Base-by-base conservation (phyloP, 2,888 invertebrate species). In the Tenthredo distinguenda region DNA sequence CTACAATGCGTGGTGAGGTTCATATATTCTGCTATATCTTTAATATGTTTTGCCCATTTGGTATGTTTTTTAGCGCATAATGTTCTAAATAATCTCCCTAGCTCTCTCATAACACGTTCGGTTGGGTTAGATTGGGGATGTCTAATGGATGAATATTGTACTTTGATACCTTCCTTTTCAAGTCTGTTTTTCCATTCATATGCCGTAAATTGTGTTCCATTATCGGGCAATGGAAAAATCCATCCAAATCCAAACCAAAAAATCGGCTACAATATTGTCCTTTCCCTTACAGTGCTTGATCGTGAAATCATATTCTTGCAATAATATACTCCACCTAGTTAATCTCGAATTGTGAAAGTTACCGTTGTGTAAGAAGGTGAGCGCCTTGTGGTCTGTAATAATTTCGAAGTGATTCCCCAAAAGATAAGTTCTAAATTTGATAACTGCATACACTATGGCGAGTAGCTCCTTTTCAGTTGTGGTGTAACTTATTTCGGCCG, bases 391-490 rank as follows among this genome's bases (percentile, higher is more conserved):
- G 68, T 91, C 90, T 0, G 89, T 90, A n/a, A 87, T 84, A 2
- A 91, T 87, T 1, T 88, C 86, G 1, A 92, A 86, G 3, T 68
- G 31, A 6, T 72, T 82, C 0, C 89, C 90, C 3, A 89, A 82
- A 1, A 91, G 79, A 83, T 90, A 90, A 2, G 87, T 87, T 50
- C 89, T 88, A 85, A 90, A 89, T 81, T 90, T 89, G 1, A 65
- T 83, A 0, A 91, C 47, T 10, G 88, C 84, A 71, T 86, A 89
- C 0, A 91, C 86, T 2, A 90, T 85, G 0, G 89, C 89, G 15
- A 87, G 86, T 1, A 89, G 85, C 50, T 91, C 89, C 50, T 90
- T 90, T 84, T 91, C 90, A 0, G 89, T 86, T 0, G 88, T 88
- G 0, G 88, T 88, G 86, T 89, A 90, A 18, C 81, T 85, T 2